Evolutionary conservation across 2,888 invertebrate species (phyloP), one percentile per base, ranked within the genome.

Genomic region (Rugalucina vietnamica): DNA sequence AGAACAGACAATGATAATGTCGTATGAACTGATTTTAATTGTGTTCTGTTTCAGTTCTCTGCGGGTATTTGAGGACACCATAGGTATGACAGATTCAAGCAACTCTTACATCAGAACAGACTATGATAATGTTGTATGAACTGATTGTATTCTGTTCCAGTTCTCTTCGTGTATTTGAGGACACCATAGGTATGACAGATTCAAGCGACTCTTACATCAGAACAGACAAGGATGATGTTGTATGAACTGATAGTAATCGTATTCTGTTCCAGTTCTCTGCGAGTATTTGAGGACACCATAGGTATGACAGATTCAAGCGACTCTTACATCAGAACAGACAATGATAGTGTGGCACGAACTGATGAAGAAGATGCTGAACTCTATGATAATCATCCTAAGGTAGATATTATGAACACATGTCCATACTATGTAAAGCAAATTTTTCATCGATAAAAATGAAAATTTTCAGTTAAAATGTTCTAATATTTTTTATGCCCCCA

Each of bases 361-460:
- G 93, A 94, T 84, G 93, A 93, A 49, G 93, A 94, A 73, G 93
- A 94, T 86, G 91, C 93, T 34, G 95, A 95, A 78, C 87, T 94
- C 8, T 94, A 93, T 87, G 94, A 94, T 88, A 92, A 92, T 77
- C 93, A 93, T 88, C 94, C 94, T 32, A 93, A 93, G 91, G 94
- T 94, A 87, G 1, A n/a, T n/a, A n/a, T n/a, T n/a, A n/a, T n/a
- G n/a, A n/a, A n/a, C n/a, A n/a, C n/a, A n/a, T n/a, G n/a, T n/a
- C n/a, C n/a, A n/a, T n/a, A n/a, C n/a, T n/a, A n/a, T n/a, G n/a
- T n/a, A n/a, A n/a, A n/a, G n/a, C n/a, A n/a, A n/a, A n/a, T n/a
- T n/a, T n/a, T n/a, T n/a, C n/a, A n/a, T n/a, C n/a, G n/a, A n/a
- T n/a, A n/a, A n/a, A n/a, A n/a, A n/a, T n/a, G n/a, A n/a, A n/a